phyloP scores from a whole-genome alignment of 2,113 vertebrate species.

The Onychostoma macrolepis region DNA sequence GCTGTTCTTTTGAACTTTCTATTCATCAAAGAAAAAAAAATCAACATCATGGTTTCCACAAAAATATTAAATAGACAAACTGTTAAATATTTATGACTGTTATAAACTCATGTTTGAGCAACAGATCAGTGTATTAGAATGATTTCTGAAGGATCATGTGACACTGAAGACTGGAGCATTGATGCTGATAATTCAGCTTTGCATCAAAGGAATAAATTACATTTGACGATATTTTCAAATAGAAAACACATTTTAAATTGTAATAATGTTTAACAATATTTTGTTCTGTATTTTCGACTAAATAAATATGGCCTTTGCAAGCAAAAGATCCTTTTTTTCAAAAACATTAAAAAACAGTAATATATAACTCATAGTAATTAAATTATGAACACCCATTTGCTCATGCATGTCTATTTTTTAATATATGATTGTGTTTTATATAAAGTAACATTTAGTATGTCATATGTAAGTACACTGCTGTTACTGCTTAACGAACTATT shows the following conservation, averaged over 20 bases:
- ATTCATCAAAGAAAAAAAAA: neutral
- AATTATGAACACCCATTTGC: neutral
- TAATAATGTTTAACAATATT: neutral
- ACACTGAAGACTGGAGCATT: too few relatives aligned
- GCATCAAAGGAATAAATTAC: too few relatives aligned
- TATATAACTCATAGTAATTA: neutral
- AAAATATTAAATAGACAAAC: neutral
- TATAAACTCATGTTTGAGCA: too few relatives aligned
- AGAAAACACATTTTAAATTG: neutral
- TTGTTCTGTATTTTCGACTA: neutral
- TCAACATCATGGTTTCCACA: neutral
- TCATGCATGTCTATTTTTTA: neutral
- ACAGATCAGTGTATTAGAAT: too few relatives aligned
- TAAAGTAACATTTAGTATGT: neutral
- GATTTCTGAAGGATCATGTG: too few relatives aligned
- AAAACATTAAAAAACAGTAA: neutral
- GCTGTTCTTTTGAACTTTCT: neutral
- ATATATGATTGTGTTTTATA: neutral
- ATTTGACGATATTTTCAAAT: neutral
- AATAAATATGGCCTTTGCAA: neutral
- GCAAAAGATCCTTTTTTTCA: too few relatives aligned
- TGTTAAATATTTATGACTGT: too few relatives aligned
- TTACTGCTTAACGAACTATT: neutral
- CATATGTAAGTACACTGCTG: neutral
- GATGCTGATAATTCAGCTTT: too few relatives aligned